A percentile compares a stretch with the other conserved stretches of the same genome.
These are phyloP conservation scores for Marmota flaviventris DNA, from an alignment of 2,113 vertebrate species.

Conservation along the genomic window DNA sequence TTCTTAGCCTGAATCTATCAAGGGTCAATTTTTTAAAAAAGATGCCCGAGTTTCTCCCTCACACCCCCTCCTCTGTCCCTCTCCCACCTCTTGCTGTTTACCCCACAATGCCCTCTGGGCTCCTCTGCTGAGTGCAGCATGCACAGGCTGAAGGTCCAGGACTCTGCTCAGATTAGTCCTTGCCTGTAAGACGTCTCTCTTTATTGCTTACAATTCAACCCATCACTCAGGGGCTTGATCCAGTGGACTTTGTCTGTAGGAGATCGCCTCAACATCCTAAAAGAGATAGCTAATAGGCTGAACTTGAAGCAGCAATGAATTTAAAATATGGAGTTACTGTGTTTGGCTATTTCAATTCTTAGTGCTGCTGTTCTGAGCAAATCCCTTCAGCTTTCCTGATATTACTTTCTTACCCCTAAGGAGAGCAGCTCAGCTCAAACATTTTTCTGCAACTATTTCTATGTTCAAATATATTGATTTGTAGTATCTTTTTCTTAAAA, in stretches of 20 bases:
- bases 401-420: neutral
- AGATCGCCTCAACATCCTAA: neutral
- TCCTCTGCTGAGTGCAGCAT: neutral
- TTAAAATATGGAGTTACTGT: neutral
- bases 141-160: neutral
- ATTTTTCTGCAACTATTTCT: neutral
- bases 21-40: neutral
- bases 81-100: neutral
- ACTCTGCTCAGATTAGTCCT: neutral
- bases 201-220: neutral
- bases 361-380: neutral
- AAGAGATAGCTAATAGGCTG: neutral
- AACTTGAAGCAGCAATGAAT: neutral
- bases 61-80: neutral
- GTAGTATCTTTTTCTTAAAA: neutral
- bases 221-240: too few relatives aligned
- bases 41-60: neutral
- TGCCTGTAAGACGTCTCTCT: neutral
- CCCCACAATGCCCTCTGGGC: too few relatives aligned
- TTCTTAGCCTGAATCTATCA: neutral
- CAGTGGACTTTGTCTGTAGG: neutral
- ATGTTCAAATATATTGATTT: neutral
- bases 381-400: neutral
- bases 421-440: neutral
- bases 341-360: neutral